Evolutionary conservation across 2,113 vertebrate species (phyloP).

Genomic region (Cyrtonyx montezumae): DNA sequence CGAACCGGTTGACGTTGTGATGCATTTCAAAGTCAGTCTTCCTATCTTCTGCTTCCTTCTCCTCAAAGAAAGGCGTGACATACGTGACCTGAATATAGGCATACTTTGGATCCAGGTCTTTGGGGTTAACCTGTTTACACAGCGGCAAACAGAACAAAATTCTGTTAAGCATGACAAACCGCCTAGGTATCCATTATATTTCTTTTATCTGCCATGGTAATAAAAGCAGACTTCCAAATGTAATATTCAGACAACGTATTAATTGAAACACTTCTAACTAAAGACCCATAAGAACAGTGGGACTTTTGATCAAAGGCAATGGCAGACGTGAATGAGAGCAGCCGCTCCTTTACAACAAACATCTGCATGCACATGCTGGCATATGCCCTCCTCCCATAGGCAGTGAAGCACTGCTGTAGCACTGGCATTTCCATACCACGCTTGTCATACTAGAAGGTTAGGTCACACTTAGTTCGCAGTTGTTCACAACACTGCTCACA

Average conservation of each 20-base stretch:
- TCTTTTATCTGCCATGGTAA: not conserved
- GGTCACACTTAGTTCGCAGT: not conserved
- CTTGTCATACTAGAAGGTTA: not conserved
- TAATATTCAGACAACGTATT: not conserved
- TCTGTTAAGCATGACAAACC: not conserved
- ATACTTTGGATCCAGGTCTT: constrained; percentile 93
- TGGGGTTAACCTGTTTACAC: constrained; percentile 90
- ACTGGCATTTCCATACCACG: not conserved
- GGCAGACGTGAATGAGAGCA: not conserved
- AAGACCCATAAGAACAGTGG: not conserved
- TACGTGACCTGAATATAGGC: constrained; percentile 99
- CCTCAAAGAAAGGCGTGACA: constrained; percentile 93
- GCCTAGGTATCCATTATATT: not conserved
- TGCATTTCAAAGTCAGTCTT: constrained; percentile 95
- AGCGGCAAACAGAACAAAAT: not conserved
- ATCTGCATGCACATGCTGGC: not conserved
- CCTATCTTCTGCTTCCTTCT: constrained; percentile 92
- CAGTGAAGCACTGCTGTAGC: not conserved
- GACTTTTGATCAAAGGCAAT: not conserved
- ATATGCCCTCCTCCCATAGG: not conserved
- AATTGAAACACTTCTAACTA: not conserved
- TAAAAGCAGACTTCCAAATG: not conserved
- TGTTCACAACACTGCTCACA: not conserved
- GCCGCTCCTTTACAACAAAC: not conserved
- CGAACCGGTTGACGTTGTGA: constrained; percentile 95